Percentiles rank a stretch among this genome's conserved stretches.
Evolutionary conservation across 1,140 invertebrate genomes (phyloP).

Genomic region (Drosophila kepulauana): DNA sequence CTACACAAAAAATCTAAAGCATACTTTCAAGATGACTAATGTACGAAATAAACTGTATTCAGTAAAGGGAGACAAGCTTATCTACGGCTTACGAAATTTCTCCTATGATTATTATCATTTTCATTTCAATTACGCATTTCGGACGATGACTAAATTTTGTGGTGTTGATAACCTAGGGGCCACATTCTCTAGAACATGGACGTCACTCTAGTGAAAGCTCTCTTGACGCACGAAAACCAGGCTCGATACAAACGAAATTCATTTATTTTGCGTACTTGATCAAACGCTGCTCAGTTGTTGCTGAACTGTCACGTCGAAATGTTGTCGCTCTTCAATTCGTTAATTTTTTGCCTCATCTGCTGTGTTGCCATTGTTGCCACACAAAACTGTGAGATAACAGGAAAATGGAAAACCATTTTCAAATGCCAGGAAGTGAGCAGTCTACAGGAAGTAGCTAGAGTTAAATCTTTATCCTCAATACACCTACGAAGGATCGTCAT

Average conservation of each 20-base stretch:
- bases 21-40: no score
- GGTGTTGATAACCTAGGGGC: no score
- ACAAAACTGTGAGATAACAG: conserved; percentile 44
- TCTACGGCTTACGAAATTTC: no score
- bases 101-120: no score
- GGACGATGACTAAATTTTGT: no score
- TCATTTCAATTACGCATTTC: no score
- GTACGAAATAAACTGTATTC: no score
- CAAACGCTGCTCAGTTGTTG: conserved; percentile 43
- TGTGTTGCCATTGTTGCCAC: neutral
- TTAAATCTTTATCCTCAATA: neutral
- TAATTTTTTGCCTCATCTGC: conserved; percentile 37
- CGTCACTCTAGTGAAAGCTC: neutral
- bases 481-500: neutral
- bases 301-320: conserved; percentile 50
- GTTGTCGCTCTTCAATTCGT: conserved; percentile 39
- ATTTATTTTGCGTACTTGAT: conserved; percentile 28
- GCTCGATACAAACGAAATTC: conserved; percentile 7
- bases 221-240: neutral
- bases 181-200: no score
- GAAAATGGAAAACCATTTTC: conserved; percentile 33
- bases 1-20: no score
- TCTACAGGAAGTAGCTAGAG: conserved; percentile 16
- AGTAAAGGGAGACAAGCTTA: no score
- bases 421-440: conserved; percentile 53